Evolutionary conservation across 2,113 vertebrate species (phyloP).

Genomic region (Perca flavescens): DNA sequence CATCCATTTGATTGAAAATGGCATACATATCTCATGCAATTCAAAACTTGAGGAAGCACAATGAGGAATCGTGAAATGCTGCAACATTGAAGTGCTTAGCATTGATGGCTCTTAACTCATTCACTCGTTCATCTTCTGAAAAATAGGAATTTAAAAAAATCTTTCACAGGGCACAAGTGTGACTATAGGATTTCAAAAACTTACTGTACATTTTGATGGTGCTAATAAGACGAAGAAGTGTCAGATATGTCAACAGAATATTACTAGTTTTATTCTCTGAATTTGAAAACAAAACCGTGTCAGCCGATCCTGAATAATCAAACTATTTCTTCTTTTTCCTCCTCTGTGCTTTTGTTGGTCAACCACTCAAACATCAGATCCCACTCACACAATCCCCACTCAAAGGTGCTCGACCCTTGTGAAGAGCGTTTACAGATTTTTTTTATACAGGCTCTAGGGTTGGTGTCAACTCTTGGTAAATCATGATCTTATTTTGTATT

Average conservation of each 20-base stretch:
- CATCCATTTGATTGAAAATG: slow-evolving; percentile 54
- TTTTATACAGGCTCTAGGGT: slow-evolving; percentile 63
- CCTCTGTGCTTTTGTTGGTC: slow-evolving; percentile 45
- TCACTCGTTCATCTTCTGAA: slow-evolving; percentile 57
- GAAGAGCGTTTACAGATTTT: slow-evolving; percentile 65
- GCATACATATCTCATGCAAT: slow-evolving; percentile 64
- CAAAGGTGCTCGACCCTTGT: slow-evolving; percentile 46
- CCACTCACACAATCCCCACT: slow-evolving; percentile 42
- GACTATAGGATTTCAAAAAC: slow-evolving; percentile 66
- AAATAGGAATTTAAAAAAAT: slow-evolving; percentile 60
- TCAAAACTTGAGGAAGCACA: slow-evolving; percentile 47
- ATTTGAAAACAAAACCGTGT: slow-evolving; percentile 53
- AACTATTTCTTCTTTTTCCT: slow-evolving; percentile 24
- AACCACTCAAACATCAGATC: slow-evolving; percentile 68
- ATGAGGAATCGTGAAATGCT: slow-evolving; percentile 71
- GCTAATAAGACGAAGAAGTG: slow-evolving; percentile 73
- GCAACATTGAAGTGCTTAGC: slow-evolving; percentile 71
- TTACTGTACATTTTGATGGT: slow-evolving; percentile 79
- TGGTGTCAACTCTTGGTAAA: slow-evolving; percentile 45
- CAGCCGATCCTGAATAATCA: slow-evolving; percentile 37
- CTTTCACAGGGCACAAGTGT: slow-evolving; percentile 61
- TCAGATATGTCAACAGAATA: slow-evolving; percentile 44
- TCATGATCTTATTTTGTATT: slow-evolving; percentile 44
- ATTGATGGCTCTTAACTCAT: slow-evolving; percentile 64
- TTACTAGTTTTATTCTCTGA: slow-evolving; percentile 38